Evolutionary conservation across 1,140 invertebrate species (phyloP), one percentile per base, ranked within the genome.

Genomic region (Megalopta genalis): DNA sequence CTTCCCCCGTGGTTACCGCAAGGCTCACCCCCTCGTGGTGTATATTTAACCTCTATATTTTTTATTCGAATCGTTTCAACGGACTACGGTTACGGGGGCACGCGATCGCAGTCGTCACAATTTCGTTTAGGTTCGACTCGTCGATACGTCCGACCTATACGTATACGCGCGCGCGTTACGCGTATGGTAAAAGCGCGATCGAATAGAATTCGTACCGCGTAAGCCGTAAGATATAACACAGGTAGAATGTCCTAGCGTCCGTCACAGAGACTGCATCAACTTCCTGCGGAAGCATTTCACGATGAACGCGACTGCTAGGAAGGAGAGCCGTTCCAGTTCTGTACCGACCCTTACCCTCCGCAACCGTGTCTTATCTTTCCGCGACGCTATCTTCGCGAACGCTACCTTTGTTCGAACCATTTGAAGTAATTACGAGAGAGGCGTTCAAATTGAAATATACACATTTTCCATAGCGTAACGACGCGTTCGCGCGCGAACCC

Each of bases 181-280:
- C 14, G 42, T 46, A 46, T 42, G 39, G 39, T 2, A 59, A 0
- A 3, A 14, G 10, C 23, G 10, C 25, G 59, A 63, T 14, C 25
- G 12, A 27, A 7, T 2, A 7, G 1, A 60, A 7, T 16, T 4
- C 21, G 14, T 46, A 27, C 16, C 16, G 32, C 42, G 21, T 65
- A 21, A 7, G 39, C 32, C 42, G 21, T 65, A 21, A 7, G 39
- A 46, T 49, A 23, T n/a, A 23, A 66, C 37, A n/a, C 37, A 65
- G 37, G 21, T 46, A 42, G 69, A 85, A 79, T 69, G 60, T 60
- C 65, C 63, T 81, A 81, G 85, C 82, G 78, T 42, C 67, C 81
- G 88, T 89, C 82, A 90, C 86, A 87, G 86, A 60, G 78, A 81
- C 80, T 89, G 88, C 81, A 10, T 81, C 80, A 74, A 88, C 84